Conservation (phyloP, 2,888 invertebrate genomes). For the Zaprionus lineosus region DNA sequence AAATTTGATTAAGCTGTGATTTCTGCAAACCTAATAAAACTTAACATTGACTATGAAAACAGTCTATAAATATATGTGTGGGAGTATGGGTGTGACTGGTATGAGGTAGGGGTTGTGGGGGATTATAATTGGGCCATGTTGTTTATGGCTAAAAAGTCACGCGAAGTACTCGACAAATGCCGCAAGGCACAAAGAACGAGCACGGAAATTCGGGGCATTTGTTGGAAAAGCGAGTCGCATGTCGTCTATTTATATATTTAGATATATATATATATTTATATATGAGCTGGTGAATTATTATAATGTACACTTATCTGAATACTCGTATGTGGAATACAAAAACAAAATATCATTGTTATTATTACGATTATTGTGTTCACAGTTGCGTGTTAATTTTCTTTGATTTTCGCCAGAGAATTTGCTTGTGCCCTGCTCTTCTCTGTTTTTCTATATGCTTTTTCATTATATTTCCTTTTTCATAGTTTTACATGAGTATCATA, state of each 20-base stretch:
- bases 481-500: constrained; percentile 2
- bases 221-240: constrained; percentile 27
- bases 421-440: background rate
- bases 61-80: constrained; percentile 18
- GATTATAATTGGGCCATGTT: too few relatives aligned
- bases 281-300: background rate
- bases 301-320: background rate
- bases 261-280: background rate
- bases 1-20: constrained; percentile 74
- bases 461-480: constrained; percentile 13
- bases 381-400: constrained; percentile 76
- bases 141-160: constrained; percentile 49
- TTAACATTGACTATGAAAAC: background rate
- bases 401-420: constrained; percentile 52
- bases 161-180: constrained; percentile 42
- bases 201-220: constrained; percentile 17
- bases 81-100: too few relatives aligned
- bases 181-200: constrained; percentile 34
- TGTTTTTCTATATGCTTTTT: constrained; percentile 17
- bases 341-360: constrained; percentile 54
- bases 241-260: constrained; percentile 15
- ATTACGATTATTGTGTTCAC: constrained; percentile 75
- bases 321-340: background rate
- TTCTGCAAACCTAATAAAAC: constrained; percentile 13
- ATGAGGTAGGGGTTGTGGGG: too few relatives aligned